Conservation (phyloP, 2,888 invertebrate species). For the Syrista parreyssii region DNA sequence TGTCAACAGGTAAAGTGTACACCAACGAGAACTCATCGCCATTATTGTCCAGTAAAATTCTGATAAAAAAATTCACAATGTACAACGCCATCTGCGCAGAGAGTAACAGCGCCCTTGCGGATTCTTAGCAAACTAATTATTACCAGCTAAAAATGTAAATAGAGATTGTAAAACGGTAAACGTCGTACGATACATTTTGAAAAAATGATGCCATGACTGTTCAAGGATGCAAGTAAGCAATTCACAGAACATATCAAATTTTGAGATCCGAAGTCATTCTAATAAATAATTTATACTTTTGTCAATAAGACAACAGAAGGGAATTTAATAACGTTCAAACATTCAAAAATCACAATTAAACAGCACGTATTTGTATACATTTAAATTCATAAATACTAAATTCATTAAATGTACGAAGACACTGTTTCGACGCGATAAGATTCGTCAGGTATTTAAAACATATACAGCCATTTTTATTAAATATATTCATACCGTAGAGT, state of each 20-base stretch:
- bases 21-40: constrained; percentile 42
- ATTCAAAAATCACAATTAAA: neutral
- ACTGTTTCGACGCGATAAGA: neutral
- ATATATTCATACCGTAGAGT: constrained; percentile 44
- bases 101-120: neutral
- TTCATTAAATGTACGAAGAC: neutral
- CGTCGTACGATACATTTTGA: neutral
- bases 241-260: neutral
- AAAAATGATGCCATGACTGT: neutral
- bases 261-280: neutral
- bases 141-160: neutral
- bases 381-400: neutral
- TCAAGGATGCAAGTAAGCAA: neutral
- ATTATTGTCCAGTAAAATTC: constrained; percentile 34
- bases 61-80: constrained; percentile 13
- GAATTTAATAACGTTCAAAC: neutral
- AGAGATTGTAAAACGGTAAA: neutral
- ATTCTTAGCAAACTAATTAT: neutral
- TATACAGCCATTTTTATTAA: constrained; percentile 52
- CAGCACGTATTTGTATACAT: neutral
- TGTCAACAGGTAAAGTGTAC: constrained; percentile 50
- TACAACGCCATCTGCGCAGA: neutral
- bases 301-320: neutral
- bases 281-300: neutral
- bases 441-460: constrained; percentile 36